These are phyloP conservation scores for Bos javanicus DNA, from an alignment of 2,113 vertebrate genomes.

Conservation along the genomic window DNA sequence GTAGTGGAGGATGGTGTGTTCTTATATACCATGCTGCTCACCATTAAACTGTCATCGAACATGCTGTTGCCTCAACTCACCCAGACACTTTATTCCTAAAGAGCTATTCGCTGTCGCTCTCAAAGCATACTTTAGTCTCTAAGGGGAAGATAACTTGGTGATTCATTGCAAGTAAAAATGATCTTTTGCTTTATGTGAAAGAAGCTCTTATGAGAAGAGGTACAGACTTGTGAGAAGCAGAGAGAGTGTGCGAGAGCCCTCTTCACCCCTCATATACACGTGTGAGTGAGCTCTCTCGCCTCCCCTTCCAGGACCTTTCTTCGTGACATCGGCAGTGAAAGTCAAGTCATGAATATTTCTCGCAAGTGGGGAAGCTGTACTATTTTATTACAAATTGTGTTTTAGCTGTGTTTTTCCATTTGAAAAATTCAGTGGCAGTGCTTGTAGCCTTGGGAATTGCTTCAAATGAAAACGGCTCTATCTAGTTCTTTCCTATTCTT, in stretches of 20 bases:
- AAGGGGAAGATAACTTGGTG: neutral
- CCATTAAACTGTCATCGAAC: fast-evolving
- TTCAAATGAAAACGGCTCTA: neutral
- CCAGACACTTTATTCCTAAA: neutral
- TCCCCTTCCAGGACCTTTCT: neutral
- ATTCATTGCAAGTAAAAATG: neutral
- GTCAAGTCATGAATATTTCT: neutral
- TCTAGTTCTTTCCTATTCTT: neutral
- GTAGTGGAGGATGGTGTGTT: neutral
- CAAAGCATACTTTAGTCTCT: neutral
- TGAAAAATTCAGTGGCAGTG: neutral
- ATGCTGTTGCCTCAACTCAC: fast-evolving
- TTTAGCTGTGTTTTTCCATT: neutral
- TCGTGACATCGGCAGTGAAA: neutral
- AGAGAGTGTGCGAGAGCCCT: neutral
- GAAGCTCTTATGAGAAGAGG: neutral
- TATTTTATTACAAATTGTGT: neutral
- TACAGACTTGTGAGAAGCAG: neutral
- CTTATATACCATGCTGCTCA: neutral
- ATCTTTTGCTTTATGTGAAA: neutral
- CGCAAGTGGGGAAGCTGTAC: neutral
- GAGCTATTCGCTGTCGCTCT: neutral
- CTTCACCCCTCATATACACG: fast-evolving
- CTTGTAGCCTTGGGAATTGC: neutral
- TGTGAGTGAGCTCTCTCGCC: neutral